Conservation (phyloP, 2,113 vertebrate species). For the Anguilla rostrata region DNA sequence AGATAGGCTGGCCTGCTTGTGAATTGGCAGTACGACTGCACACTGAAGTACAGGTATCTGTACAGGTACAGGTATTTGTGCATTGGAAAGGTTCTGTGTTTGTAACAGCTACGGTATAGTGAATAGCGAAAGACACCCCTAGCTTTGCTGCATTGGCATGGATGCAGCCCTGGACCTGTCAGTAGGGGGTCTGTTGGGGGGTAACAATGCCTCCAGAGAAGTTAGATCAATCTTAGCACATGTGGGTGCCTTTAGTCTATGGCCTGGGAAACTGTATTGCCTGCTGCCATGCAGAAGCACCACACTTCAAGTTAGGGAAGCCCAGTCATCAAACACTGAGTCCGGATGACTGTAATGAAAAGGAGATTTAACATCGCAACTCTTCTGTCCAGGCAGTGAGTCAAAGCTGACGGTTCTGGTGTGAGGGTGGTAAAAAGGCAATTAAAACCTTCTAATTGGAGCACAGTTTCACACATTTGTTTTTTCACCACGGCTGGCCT, state of each 20-base stretch:
- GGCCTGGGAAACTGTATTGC: neutral
- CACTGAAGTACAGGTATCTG: neutral
- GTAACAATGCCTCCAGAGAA: neutral
- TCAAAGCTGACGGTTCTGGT: slow-evolving; percentile 3
- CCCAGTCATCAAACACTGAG: neutral
- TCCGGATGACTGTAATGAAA: neutral
- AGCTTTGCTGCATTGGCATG: neutral
- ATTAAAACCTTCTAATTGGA: slow-evolving; percentile 36
- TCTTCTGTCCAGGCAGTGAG: neutral
- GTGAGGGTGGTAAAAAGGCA: neutral
- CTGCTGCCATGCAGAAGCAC: neutral
- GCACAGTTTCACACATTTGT: slow-evolving; percentile 25
- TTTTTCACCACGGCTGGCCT: slow-evolving; percentile 17
- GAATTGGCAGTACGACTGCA: neutral
- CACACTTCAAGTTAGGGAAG: neutral
- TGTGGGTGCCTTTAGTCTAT: neutral
- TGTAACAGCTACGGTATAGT: neutral
- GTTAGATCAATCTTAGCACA: neutral
- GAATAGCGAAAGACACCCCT: neutral
- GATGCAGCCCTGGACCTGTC: neutral
- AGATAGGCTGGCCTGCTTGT: neutral
- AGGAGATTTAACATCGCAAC: neutral
- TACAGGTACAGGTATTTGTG: neutral
- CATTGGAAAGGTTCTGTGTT: neutral
- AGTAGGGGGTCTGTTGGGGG: neutral